Conservation (phyloP, 2,888 invertebrate species). For the Quadriops clusia region DNA sequence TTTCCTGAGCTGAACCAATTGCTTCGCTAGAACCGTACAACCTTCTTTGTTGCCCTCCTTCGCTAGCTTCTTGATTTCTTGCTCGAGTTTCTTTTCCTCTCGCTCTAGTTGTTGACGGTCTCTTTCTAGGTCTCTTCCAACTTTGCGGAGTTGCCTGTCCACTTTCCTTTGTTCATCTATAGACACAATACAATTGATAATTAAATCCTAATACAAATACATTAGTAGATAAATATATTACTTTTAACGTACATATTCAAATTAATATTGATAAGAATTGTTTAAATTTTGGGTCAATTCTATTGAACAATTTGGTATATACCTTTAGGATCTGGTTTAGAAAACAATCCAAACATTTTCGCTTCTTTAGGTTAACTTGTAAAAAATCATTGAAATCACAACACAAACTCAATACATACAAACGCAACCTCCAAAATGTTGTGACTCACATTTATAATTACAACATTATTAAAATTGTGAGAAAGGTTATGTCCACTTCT, state of each 20-base stretch:
- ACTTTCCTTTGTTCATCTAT: conserved; percentile 74
- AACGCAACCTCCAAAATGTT: too few relatives aligned
- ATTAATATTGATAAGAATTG: neutral
- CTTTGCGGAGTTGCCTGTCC: conserved; percentile 68
- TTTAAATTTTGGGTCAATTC: neutral
- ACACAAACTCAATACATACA: too few relatives aligned
- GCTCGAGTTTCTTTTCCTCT: conserved; percentile 81
- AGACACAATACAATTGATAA: conserved; percentile 21
- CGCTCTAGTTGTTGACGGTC: conserved; percentile 71
- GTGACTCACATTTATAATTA: too few relatives aligned
- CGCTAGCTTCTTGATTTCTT: conserved; percentile 81
- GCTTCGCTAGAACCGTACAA: conserved; percentile 74
- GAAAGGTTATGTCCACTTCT: too few relatives aligned
- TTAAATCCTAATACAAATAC: conserved; percentile 5
- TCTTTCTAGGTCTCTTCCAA: conserved; percentile 71
- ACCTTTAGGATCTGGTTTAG: conserved; percentile 37
- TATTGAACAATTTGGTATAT: conserved; percentile 8
- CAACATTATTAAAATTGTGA: too few relatives aligned
- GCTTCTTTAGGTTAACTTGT: too few relatives aligned
- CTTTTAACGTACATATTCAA: too few relatives aligned
- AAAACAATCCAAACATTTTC: conserved; percentile 26
- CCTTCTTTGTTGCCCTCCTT: conserved; percentile 79
- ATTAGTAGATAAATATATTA: too few relatives aligned
- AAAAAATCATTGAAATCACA: too few relatives aligned
- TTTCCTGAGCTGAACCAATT: conserved; percentile 75